phyloP scores from a whole-genome alignment of 2,888 invertebrate genomes.

The Adela reaumurella region DNA sequence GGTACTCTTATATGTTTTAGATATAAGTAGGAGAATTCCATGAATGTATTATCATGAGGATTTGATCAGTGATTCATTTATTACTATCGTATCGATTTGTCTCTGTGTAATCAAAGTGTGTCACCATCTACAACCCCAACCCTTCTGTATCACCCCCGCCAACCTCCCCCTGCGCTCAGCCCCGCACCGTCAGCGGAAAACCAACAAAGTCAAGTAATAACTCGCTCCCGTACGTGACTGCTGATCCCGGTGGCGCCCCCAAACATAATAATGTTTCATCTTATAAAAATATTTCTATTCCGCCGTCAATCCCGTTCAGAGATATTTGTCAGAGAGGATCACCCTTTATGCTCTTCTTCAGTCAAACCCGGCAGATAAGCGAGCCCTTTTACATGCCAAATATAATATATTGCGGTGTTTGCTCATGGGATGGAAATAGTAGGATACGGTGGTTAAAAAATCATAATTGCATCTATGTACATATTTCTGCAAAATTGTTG shows the following conservation, averaged over 20 bases:
- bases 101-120: too few species aligned
- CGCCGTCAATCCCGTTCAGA: conserved; percentile 56
- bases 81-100: too few species aligned
- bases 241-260: conserved; percentile 28
- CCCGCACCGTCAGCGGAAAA: neutral
- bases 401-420: conserved; percentile 57
- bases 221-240: neutral
- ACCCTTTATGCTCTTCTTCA: conserved; percentile 58
- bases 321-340: conserved; percentile 58
- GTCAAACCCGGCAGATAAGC: conserved; percentile 59
- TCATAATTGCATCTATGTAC: too few species aligned
- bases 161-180: too few species aligned
- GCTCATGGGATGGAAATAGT: conserved; percentile 31
- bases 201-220: neutral
- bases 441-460: conserved; percentile 32
- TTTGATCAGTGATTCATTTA: too few species aligned
- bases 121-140: neutral
- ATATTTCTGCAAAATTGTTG: too few species aligned
- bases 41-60: too few species aligned
- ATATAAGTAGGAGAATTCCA: too few species aligned
- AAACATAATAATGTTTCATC: conserved; percentile 58
- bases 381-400: conserved; percentile 57
- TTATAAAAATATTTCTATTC: conserved; percentile 57
- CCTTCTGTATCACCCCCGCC: too few species aligned
- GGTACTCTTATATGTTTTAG: too few species aligned